Percentiles rank a stretch among this genome's conserved stretches.
Evolutionary conservation across 1,140 invertebrate species (phyloP).

Genomic region (Ladona fulva): DNA sequence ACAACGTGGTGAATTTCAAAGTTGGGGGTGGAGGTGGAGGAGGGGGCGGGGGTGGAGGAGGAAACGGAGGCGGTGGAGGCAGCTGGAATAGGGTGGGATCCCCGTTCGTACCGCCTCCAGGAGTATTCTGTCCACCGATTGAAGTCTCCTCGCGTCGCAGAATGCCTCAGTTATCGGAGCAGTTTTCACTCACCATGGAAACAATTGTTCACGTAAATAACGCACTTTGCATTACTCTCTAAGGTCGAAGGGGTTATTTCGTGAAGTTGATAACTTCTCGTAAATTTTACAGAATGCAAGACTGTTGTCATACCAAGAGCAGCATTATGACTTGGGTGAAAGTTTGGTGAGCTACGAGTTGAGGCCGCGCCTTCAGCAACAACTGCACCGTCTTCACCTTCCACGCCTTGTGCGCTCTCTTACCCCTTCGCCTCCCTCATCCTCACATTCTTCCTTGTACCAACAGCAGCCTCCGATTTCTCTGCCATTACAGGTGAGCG

Average conservation of each 20-base stretch:
- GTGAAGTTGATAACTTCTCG: neutral
- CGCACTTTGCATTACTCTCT: neutral
- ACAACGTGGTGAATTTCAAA: conserved; percentile 18
- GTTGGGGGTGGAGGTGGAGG: conserved; percentile 7
- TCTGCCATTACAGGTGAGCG: neutral
- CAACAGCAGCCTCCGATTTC: neutral
- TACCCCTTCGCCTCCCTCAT: neutral
- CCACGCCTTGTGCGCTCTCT: neutral
- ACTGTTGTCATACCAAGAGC: conserved; percentile 26
- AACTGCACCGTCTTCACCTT: conserved; percentile 14
- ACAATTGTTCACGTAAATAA: conserved; percentile 25
- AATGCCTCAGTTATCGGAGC: conserved; percentile 26
- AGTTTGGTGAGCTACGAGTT: conserved; percentile 26
- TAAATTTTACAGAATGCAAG: conserved; percentile 21
- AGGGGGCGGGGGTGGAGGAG: neutral
- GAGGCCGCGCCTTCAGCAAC: conserved; percentile 24
- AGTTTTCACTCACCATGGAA: conserved; percentile 29
- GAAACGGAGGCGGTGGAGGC: neutral
- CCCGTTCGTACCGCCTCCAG: conserved; percentile 21
- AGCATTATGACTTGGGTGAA: conserved; percentile 26
- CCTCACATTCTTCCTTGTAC: neutral
- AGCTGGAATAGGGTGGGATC: conserved; percentile 19
- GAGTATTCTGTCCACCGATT: conserved; percentile 24
- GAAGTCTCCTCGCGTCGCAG: conserved; percentile 18
- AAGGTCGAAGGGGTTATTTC: neutral